Percentiles rank a stretch among this genome's conserved stretches.
phyloP scores from a whole-genome alignment of 2,888 invertebrate species.

The Phaedon cochleariae region DNA sequence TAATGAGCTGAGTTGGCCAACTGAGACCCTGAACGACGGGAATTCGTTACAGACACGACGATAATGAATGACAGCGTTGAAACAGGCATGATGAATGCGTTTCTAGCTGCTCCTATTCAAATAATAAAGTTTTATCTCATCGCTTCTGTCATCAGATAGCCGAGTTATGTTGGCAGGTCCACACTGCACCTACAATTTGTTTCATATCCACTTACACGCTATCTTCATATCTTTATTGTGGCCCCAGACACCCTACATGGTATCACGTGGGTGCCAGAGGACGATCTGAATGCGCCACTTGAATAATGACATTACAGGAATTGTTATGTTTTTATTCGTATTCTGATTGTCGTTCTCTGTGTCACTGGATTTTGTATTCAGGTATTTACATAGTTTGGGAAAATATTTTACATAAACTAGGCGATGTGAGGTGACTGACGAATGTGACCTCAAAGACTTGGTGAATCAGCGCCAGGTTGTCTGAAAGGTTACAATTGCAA shows the following conservation, averaged over 20 bases:
- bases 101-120: slow-evolving; percentile 32
- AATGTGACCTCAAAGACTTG: not conserved
- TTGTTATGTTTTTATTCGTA: slow-evolving; percentile 21
- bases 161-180: slow-evolving; percentile 53
- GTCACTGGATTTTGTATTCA: slow-evolving; percentile 9
- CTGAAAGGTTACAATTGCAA: not conserved
- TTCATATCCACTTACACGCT: slow-evolving; percentile 60
- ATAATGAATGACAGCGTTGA: slow-evolving; percentile 27
- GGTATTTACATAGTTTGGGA: not conserved
- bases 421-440: not conserved
- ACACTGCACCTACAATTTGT: slow-evolving; percentile 60
- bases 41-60: slow-evolving; percentile 15
- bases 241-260: slow-evolving; percentile 55
- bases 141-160: slow-evolving; percentile 57
- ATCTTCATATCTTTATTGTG: slow-evolving; percentile 59
- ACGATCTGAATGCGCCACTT: slow-evolving; percentile 48
- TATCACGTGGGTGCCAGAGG: slow-evolving; percentile 51
- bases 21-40: too few relatives aligned
- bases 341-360: slow-evolving; percentile 20
- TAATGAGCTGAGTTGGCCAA: too few relatives aligned
- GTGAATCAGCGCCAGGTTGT: not conserved
- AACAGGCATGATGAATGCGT: slow-evolving; percentile 34
- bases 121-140: slow-evolving; percentile 50
- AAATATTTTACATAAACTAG: not conserved
- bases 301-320: slow-evolving; percentile 23